A percentile compares a stretch with the other conserved stretches of the same genome.
Evolutionary conservation across 53 echinoderm and acorn worm species (phyloP).

Genomic region (Astropecten irregularis): DNA sequence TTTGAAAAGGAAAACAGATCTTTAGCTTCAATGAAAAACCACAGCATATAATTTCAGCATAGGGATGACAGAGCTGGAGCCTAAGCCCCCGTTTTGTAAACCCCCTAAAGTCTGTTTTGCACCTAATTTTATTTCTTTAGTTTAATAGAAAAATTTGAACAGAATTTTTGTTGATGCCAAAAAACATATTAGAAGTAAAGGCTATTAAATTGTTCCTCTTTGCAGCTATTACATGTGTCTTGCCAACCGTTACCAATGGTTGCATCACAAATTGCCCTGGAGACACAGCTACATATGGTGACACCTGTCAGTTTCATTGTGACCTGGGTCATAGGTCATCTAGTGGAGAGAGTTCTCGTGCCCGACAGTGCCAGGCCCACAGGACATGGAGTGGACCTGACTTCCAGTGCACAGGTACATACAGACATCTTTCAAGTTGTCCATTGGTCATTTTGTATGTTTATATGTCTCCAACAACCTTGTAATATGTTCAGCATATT

Average conservation of each 20-base stretch:
- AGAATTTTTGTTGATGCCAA: background rate
- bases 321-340: slow-evolving; percentile 53
- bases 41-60: too few relatives aligned
- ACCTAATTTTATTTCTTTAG: too few relatives aligned
- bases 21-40: too few relatives aligned
- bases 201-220: background rate
- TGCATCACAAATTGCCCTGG: slow-evolving; percentile 42
- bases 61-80: too few relatives aligned
- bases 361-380: slow-evolving; percentile 66
- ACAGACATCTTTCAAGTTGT: background rate
- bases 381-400: slow-evolving; percentile 52
- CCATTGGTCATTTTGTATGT: too few relatives aligned
- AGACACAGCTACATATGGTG: slow-evolving; percentile 36
- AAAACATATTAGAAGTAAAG: background rate
- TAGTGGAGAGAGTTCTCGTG: slow-evolving; percentile 26
- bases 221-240: slow-evolving; percentile 64
- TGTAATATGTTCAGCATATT: too few relatives aligned
- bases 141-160: background rate
- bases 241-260: slow-evolving; percentile 68
- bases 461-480: too few relatives aligned
- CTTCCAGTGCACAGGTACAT: slow-evolving; percentile 66
- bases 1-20: too few relatives aligned
- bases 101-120: too few relatives aligned
- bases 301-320: slow-evolving; percentile 64
- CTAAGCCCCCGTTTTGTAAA: too few relatives aligned